These are phyloP conservation scores for Ischnura elegans DNA, from an alignment of 2,888 invertebrate species.

Conservation along the genomic window DNA sequence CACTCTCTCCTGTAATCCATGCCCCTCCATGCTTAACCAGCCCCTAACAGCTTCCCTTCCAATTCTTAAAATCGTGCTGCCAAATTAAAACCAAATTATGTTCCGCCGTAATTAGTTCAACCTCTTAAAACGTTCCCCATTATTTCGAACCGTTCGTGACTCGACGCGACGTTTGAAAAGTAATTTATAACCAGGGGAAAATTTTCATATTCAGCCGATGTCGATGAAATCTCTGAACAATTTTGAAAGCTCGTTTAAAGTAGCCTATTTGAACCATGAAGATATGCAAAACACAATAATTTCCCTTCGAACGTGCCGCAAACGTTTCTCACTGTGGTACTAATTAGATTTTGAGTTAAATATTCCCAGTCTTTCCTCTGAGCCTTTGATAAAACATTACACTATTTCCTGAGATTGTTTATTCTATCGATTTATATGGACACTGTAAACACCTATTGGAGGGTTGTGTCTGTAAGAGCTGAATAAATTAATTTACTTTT, in stretches of 20 bases:
- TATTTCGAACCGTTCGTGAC: not conserved
- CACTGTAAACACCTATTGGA: too few relatives aligned
- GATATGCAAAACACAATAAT: not conserved
- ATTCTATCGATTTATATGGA: too few relatives aligned
- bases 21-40: not conserved
- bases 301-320: not conserved
- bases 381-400: too few relatives aligned
- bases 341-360: too few relatives aligned
- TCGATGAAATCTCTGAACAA: not conserved
- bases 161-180: not conserved
- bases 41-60: slow-evolving; percentile 46
- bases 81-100: slow-evolving; percentile 58
- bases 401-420: too few relatives aligned
- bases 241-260: not conserved
- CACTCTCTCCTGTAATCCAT: not conserved
- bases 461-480: too few relatives aligned
- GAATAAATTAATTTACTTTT: too few relatives aligned
- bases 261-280: not conserved
- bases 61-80: slow-evolving; percentile 24
- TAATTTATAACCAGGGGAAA: not conserved
- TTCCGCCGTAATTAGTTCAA: slow-evolving; percentile 30
- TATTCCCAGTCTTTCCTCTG: too few relatives aligned
- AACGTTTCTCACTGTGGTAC: too few relatives aligned
- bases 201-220: not conserved
- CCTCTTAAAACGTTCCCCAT: not conserved